phyloP scores from a whole-genome alignment of 2,888 invertebrate species.

The Pedicia rivosa region DNA sequence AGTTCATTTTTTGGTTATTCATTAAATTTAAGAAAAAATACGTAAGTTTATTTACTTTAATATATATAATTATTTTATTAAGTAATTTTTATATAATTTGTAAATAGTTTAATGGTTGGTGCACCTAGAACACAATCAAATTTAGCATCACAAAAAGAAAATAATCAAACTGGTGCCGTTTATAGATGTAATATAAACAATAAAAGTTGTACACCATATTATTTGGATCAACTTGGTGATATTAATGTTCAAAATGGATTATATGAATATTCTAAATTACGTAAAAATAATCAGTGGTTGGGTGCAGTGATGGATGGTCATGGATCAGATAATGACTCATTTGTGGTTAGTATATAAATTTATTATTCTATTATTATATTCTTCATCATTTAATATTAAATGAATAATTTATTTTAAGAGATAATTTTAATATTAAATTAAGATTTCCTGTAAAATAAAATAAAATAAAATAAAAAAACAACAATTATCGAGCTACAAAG shows the following conservation, averaged over 20 bases:
- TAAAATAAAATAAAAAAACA: no score
- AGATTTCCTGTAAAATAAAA: no score
- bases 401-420: no score
- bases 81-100: neutral
- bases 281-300: slow-evolving; percentile 34
- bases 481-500: no score
- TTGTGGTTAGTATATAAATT: slow-evolving; percentile 12
- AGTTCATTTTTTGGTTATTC: slow-evolving; percentile 28
- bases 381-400: no score
- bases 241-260: slow-evolving; percentile 1
- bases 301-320: slow-evolving; percentile 35
- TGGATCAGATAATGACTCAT: slow-evolving; percentile 24
- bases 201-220: slow-evolving; percentile 25
- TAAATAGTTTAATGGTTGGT: slow-evolving; percentile 33
- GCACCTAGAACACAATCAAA: slow-evolving; percentile 38
- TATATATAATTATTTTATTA: neutral
- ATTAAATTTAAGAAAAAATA: slow-evolving; percentile 21
- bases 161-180: slow-evolving; percentile 36
- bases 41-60: no score
- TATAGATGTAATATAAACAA: slow-evolving; percentile 30
- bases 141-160: slow-evolving; percentile 21
- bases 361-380: no score
- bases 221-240: slow-evolving; percentile 26
- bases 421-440: no score
- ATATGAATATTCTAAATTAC: slow-evolving; percentile 21